Evolutionary conservation across 1,140 invertebrate genomes (phyloP).

Genomic region (Sycobia sp.): DNA sequence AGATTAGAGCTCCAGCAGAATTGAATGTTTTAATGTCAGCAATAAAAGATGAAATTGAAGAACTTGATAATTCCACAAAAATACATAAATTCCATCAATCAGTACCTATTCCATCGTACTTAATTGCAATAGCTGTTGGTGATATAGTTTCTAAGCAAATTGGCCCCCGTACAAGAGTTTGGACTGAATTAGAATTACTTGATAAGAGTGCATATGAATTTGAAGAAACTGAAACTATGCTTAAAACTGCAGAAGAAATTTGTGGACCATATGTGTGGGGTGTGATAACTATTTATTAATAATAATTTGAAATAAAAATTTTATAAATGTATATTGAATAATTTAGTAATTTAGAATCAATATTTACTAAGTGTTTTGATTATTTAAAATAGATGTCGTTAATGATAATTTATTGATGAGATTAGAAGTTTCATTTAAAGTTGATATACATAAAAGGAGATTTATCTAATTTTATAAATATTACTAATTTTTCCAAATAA

Average conservation of each 20-base stretch:
- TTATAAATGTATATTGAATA: too few relatives aligned
- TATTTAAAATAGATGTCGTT: background rate
- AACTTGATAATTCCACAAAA: slow-evolving; percentile 50
- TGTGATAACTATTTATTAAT: slow-evolving; percentile 11
- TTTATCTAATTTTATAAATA: too few relatives aligned
- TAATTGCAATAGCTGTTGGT: slow-evolving; percentile 88
- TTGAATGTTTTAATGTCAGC: slow-evolving; percentile 92
- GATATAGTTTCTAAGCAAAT: slow-evolving; percentile 76
- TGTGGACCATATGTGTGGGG: slow-evolving; percentile 86
- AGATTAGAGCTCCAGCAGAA: slow-evolving; percentile 76
- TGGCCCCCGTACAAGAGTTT: slow-evolving; percentile 81
- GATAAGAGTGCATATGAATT: slow-evolving; percentile 88
- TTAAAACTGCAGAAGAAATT: slow-evolving; percentile 80
- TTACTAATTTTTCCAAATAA: too few relatives aligned
- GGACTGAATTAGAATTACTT: slow-evolving; percentile 87
- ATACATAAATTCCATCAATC: slow-evolving; percentile 76
- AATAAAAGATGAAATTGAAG: slow-evolving; percentile 61
- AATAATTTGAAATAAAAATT: too few relatives aligned
- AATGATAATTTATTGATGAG: too few relatives aligned
- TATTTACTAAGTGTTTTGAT: background rate
- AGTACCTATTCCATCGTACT: slow-evolving; percentile 76
- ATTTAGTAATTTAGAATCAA: too few relatives aligned
- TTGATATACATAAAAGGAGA: too few relatives aligned
- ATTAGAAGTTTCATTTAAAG: too few relatives aligned
- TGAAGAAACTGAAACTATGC: slow-evolving; percentile 82